A percentile compares a stretch with the other conserved stretches of the same genome.
Evolutionary conservation across 2,888 invertebrate genomes (phyloP).

Genomic region (Baccha elongata): DNA sequence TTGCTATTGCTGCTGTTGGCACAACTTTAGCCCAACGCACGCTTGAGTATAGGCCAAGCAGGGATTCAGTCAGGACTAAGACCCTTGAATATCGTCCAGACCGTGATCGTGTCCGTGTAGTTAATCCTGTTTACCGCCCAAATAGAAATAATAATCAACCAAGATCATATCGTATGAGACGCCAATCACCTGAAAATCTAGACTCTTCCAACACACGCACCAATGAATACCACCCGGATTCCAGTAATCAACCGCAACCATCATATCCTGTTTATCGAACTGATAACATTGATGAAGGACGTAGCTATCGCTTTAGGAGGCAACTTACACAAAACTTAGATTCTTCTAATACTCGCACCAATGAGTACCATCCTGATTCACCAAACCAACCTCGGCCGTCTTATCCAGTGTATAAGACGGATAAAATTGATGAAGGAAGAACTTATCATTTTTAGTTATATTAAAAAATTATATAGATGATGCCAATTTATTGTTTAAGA

Average conservation of each 20-base stretch:
- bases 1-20: constrained; percentile 22
- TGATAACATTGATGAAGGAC: constrained; percentile 37
- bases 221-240: constrained; percentile 26
- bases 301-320: constrained; percentile 36
- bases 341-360: constrained; percentile 39
- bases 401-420: constrained; percentile 46
- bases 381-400: constrained; percentile 49
- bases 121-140: constrained; percentile 37
- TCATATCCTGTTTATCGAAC: constrained; percentile 28
- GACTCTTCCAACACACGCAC: constrained; percentile 20
- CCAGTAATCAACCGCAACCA: constrained; percentile 12
- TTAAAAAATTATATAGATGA: not conserved
- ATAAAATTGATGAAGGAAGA: constrained; percentile 33
- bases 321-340: constrained; percentile 8
- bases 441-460: constrained; percentile 31
- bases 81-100: constrained; percentile 60
- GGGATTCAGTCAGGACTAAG: constrained; percentile 25
- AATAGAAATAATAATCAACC: not conserved
- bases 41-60: constrained; percentile 42
- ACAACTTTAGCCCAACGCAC: constrained; percentile 34
- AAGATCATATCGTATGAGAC: constrained; percentile 1
- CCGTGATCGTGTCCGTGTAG: constrained; percentile 27
- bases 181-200: constrained; percentile 13
- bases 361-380: constrained; percentile 58
- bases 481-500: too few species aligned